Evolutionary conservation across 1,140 invertebrate genomes (phyloP).

Genomic region (Nebria ingens): DNA sequence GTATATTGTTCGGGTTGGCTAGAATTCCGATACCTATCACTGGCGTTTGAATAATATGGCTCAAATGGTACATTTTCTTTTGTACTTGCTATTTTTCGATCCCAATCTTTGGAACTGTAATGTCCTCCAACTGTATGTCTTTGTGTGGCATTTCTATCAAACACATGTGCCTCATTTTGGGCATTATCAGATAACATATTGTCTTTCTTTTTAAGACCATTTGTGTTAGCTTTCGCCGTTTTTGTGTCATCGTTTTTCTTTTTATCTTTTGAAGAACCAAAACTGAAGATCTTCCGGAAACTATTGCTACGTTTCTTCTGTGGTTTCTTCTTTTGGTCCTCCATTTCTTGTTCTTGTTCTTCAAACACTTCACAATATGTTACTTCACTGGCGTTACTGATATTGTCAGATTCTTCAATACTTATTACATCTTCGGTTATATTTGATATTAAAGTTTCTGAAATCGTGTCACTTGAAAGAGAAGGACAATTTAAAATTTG

Average conservation of each 20-base stretch:
- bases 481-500: neutral
- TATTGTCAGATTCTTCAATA: neutral
- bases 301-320: slow-evolving; percentile 28
- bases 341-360: slow-evolving; percentile 18
- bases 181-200: slow-evolving; percentile 23
- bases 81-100: neutral
- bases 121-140: slow-evolving; percentile 21
- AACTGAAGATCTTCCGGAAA: slow-evolving; percentile 25
- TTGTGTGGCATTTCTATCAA: slow-evolving; percentile 22
- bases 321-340: slow-evolving; percentile 21
- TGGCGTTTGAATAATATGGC: neutral
- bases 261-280: slow-evolving; percentile 26
- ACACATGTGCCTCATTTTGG: slow-evolving; percentile 26
- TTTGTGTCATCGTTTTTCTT: slow-evolving; percentile 25
- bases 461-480: neutral
- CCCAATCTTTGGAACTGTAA: neutral
- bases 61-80: neutral
- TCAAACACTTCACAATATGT: slow-evolving; percentile 21
- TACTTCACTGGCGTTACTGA: slow-evolving; percentile 15
- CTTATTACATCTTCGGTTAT: neutral
- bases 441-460: neutral
- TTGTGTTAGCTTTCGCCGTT: slow-evolving; percentile 19
- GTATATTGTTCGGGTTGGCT: neutral
- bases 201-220: slow-evolving; percentile 13
- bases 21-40: neutral